Evolutionary conservation across 2,797 vertebrate species (phyloP).

Genomic region (Numenius phaeopus): DNA sequence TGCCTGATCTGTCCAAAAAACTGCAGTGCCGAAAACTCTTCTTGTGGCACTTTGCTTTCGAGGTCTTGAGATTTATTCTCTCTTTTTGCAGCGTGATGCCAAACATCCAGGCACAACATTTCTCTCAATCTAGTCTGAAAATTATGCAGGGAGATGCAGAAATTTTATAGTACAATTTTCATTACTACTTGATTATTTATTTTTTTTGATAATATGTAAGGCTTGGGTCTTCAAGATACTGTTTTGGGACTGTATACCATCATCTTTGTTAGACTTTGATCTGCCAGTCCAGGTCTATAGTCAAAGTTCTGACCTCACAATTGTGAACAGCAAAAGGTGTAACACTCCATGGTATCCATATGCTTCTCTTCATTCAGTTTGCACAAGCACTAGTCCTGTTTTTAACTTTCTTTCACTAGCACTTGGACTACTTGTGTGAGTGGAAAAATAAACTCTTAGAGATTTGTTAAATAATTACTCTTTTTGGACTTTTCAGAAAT

Average conservation of each 20-base stretch:
- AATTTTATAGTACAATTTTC: background rate
- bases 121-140: background rate
- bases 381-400: background rate
- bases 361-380: background rate
- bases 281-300: background rate
- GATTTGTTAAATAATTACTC: background rate
- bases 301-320: background rate
- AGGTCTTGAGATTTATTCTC: background rate
- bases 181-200: background rate
- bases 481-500: background rate
- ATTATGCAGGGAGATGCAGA: background rate
- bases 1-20: background rate
- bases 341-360: background rate
- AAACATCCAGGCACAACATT: background rate
- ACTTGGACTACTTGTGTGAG: background rate
- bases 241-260: background rate
- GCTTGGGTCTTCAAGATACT: background rate
- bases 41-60: background rate
- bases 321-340: background rate
- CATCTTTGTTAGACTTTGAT: background rate
- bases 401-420: background rate
- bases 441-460: background rate
- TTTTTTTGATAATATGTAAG: background rate
- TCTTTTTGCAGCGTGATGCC: background rate
- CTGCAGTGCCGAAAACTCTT: background rate